phyloP scores from a whole-genome alignment of 2,113 vertebrate species.

The Oreochromis spilurus region DNA sequence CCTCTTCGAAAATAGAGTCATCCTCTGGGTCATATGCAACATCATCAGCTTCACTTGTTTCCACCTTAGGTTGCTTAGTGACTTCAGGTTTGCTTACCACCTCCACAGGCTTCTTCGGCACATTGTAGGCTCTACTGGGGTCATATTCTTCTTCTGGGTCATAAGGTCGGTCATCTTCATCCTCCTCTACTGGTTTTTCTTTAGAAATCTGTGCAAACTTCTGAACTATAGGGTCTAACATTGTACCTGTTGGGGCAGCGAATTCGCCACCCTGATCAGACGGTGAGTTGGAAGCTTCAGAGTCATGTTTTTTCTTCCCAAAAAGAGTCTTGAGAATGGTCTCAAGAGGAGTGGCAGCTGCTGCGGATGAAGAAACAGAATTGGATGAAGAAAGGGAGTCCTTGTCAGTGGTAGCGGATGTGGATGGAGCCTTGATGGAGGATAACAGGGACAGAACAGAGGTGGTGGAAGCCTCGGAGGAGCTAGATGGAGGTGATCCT shows the following conservation, averaged over 20 bases:
- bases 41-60: conserved; percentile 72
- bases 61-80: conserved; percentile 53
- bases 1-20: conserved; percentile 93
- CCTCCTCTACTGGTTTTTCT: conserved; percentile 79
- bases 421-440: conserved; percentile 69
- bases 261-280: conserved; percentile 66
- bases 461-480: conserved; percentile 66
- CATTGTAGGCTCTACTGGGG: conserved; percentile 75
- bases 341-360: conserved; percentile 80
- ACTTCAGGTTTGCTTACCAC: conserved; percentile 41
- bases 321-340: conserved; percentile 94
- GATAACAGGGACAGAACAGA: conserved; percentile 76
- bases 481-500: conserved; percentile 80
- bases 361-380: conserved; percentile 27
- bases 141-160: conserved; percentile 96
- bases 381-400: conserved; percentile 53
- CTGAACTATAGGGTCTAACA: conserved; percentile 90
- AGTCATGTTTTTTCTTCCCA: conserved; percentile 84
- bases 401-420: conserved; percentile 12
- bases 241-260: conserved; percentile 52
- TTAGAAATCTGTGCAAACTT: conserved; percentile 86
- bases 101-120: conserved; percentile 56
- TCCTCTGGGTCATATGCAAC: conserved; percentile 96
- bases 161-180: conserved; percentile 90
- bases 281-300: conserved; percentile 74